Conservation (phyloP, 2,113 vertebrate species). For the Meleagris gallopavo region DNA sequence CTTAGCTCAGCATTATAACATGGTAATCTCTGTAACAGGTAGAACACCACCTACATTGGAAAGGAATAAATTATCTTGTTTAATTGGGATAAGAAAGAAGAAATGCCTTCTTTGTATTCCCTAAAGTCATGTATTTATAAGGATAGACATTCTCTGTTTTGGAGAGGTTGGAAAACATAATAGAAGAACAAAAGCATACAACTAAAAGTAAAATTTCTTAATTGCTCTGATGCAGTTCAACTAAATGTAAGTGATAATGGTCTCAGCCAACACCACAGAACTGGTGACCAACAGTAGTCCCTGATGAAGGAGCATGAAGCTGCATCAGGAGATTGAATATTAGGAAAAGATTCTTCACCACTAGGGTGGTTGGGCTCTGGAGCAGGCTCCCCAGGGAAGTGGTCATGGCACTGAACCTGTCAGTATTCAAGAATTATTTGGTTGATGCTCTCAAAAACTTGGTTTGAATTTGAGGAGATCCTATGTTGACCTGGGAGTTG, state of each 20-base stretch:
- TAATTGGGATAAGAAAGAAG: neutral
- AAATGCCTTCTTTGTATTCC: neutral
- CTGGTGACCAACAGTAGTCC: neutral
- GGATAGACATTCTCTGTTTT: neutral
- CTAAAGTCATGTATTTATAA: neutral
- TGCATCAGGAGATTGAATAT: neutral
- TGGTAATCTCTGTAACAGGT: neutral
- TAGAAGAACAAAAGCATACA: neutral
- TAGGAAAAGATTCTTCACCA: neutral
- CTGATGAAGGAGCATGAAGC: neutral
- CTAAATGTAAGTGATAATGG: neutral
- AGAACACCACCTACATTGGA: neutral
- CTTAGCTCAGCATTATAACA: neutral
- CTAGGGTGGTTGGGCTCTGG: neutral
- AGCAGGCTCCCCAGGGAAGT: neutral
- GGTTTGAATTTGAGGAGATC: neutral
- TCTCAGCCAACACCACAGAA: rapidly evolving
- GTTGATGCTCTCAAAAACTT: neutral
- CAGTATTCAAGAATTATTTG: neutral
- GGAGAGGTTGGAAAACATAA: neutral
- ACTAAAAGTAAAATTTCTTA: neutral
- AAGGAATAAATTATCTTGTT: neutral
- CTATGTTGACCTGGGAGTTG: neutral
- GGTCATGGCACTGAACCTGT: neutral
- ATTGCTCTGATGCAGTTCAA: neutral